phyloP scores from a whole-genome alignment of 2,797 vertebrate genomes.

The Darevskia nairensis region DNA sequence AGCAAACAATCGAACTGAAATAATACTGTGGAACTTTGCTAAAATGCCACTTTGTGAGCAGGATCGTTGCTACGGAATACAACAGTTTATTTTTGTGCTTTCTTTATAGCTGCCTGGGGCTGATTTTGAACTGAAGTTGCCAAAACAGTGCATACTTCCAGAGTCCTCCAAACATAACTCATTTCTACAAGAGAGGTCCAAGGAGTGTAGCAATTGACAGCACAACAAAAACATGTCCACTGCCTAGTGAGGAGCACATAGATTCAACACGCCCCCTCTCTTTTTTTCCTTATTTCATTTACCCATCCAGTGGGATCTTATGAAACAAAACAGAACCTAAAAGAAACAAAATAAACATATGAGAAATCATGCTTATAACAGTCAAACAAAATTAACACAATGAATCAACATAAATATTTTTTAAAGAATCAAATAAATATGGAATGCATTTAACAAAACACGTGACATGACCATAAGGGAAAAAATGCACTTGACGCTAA shows the following conservation, averaged over 20 bases:
- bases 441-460: slow-evolving; percentile 65
- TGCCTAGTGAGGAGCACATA: slow-evolving; percentile 77
- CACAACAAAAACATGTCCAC: slow-evolving; percentile 72
- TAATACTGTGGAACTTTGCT: slow-evolving; percentile 55
- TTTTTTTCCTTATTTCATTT: slow-evolving; percentile 88
- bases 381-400: slow-evolving; percentile 74
- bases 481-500: slow-evolving; percentile 36
- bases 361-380: slow-evolving; percentile 79
- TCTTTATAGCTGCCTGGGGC: slow-evolving; percentile 74
- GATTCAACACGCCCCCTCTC: slow-evolving; percentile 77
- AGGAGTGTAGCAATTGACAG: slow-evolving; percentile 70
- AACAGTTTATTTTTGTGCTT: slow-evolving; percentile 71
- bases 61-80: slow-evolving; percentile 41
- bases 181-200: slow-evolving; percentile 72
- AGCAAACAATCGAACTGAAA: slow-evolving; percentile 58
- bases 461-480: slow-evolving; percentile 47
- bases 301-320: slow-evolving; percentile 95
- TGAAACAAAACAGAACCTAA: slow-evolving; percentile 99
- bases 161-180: slow-evolving; percentile 68
- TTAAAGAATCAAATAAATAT: slow-evolving; percentile 63
- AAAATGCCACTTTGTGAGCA: slow-evolving; percentile 66
- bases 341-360: slow-evolving; percentile 88
- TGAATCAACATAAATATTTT: slow-evolving; percentile 69
- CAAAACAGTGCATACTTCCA: slow-evolving; percentile 64
- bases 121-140: slow-evolving; percentile 60